Evolutionary conservation across 2,113 vertebrate species (phyloP).

Genomic region (Lichenostomus cassidix): DNA sequence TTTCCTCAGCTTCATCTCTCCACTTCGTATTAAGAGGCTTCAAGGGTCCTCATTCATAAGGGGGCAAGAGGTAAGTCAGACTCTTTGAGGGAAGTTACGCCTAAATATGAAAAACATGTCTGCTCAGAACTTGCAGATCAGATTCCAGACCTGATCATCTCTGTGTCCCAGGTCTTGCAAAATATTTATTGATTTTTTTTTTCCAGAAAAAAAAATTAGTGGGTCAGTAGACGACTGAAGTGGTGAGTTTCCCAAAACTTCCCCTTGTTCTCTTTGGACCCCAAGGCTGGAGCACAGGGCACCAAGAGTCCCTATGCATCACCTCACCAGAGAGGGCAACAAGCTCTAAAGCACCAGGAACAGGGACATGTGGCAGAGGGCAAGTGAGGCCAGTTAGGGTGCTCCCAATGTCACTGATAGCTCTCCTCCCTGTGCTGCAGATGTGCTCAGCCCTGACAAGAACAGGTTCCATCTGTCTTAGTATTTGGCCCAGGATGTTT

Average conservation of each 20-base stretch:
- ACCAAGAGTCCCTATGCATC: fast-evolving
- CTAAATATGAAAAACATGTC: neutral
- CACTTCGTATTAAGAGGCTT: neutral
- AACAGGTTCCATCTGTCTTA: neutral
- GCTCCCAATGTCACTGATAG: neutral
- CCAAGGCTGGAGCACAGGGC: neutral
- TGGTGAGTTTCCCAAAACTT: neutral
- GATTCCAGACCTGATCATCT: neutral
- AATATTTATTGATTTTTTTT: neutral
- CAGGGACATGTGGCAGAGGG: neutral
- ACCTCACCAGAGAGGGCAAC: neutral
- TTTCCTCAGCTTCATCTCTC: neutral
- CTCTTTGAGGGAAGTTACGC: neutral
- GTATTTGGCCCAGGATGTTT: neutral
- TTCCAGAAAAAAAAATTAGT: neutral
- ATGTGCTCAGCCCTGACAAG: neutral
- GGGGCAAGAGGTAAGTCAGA: neutral
- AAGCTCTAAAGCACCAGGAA: neutral
- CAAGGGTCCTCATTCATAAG: neutral
- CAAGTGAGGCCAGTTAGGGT: neutral
- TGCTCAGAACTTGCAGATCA: neutral
- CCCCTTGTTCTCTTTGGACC: neutral
- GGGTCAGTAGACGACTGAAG: neutral
- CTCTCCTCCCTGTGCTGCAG: neutral
- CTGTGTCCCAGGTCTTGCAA: neutral